These are phyloP conservation scores for Meiosimyza decipiens DNA, from an alignment of 2,888 invertebrate genomes.

Conservation along the genomic window DNA sequence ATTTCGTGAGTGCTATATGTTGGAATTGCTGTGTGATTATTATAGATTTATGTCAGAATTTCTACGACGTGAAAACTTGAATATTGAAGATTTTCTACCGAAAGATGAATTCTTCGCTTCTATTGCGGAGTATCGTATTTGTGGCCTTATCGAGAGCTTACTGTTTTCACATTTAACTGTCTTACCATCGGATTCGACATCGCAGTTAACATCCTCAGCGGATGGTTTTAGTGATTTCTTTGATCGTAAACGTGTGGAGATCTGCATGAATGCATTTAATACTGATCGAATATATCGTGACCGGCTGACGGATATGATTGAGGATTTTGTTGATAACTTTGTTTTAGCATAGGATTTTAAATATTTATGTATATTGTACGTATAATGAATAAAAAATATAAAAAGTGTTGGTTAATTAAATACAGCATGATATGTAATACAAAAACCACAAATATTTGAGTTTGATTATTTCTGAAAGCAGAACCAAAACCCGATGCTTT, in stretches of 20 bases:
- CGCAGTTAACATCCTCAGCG: slow-evolving; percentile 67
- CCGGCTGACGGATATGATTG: slow-evolving; percentile 70
- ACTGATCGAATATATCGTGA: slow-evolving; percentile 68
- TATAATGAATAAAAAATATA: no score
- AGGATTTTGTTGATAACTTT: slow-evolving; percentile 70
- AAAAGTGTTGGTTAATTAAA: no score
- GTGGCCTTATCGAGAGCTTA: slow-evolving; percentile 70
- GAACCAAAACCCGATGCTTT: no score
- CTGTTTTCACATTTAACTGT: slow-evolving; percentile 70
- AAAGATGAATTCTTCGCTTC: slow-evolving; percentile 66
- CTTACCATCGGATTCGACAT: slow-evolving; percentile 69
- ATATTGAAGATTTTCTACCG: slow-evolving; percentile 66
- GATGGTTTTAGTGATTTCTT: slow-evolving; percentile 71
- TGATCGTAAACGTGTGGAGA: slow-evolving; percentile 68
- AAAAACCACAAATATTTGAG: no score
- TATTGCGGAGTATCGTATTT: slow-evolving; percentile 67
- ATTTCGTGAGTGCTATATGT: slow-evolving; percentile 67
- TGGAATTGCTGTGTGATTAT: slow-evolving; percentile 70
- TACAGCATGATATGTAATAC: no score
- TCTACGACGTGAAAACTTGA: slow-evolving; percentile 65
- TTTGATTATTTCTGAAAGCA: no score
- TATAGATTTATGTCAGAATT: slow-evolving; percentile 68
- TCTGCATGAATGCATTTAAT: slow-evolving; percentile 70
- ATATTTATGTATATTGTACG: no score
- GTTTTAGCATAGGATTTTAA: slow-evolving; percentile 40